These are phyloP conservation scores for Listrodromus nycthemerus DNA, from an alignment of 2,888 invertebrate genomes.

Conservation along the genomic window DNA sequence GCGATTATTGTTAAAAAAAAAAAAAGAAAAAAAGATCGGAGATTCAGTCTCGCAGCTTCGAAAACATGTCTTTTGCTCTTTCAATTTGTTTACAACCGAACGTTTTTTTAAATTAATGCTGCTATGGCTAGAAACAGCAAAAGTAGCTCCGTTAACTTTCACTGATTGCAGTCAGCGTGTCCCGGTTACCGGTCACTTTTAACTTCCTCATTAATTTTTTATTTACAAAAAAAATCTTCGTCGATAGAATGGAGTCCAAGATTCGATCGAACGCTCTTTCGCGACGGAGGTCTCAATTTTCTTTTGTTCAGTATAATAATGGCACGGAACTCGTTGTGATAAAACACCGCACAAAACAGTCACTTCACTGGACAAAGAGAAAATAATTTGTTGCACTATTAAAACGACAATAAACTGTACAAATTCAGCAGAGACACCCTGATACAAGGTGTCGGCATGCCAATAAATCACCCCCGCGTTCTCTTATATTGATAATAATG, in stretches of 20 bases:
- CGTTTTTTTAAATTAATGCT: slow-evolving; percentile 60
- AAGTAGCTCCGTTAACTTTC: slow-evolving; percentile 33
- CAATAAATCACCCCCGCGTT: slow-evolving; percentile 61
- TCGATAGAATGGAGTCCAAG: slow-evolving; percentile 7
- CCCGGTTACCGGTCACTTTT: not conserved
- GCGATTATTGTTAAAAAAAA: slow-evolving; percentile 64
- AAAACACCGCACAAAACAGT: slow-evolving; percentile 20
- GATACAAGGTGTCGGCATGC: slow-evolving; percentile 78
- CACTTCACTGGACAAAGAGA: slow-evolving; percentile 50
- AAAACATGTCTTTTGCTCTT: slow-evolving; percentile 59
- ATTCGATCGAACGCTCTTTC: slow-evolving; percentile 2
- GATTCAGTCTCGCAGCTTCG: slow-evolving; percentile 80
- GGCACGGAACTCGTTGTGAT: slow-evolving; percentile 53
- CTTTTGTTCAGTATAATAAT: slow-evolving; percentile 58
- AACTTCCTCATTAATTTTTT: slow-evolving; percentile 34
- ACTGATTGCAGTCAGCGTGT: slow-evolving; percentile 6
- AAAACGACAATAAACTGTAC: slow-evolving; percentile 73
- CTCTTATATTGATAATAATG: slow-evolving; percentile 47
- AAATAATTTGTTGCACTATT: slow-evolving; percentile 65
- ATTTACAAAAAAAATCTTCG: slow-evolving; percentile 19
- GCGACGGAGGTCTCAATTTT: slow-evolving; percentile 9
- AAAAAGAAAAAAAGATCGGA: slow-evolving; percentile 67
- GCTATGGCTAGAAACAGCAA: slow-evolving; percentile 72
- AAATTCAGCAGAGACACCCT: slow-evolving; percentile 76
- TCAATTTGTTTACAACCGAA: slow-evolving; percentile 53